phyloP scores from a whole-genome alignment of 2,113 vertebrate species.

The Oncorhynchus tshawytscha region DNA sequence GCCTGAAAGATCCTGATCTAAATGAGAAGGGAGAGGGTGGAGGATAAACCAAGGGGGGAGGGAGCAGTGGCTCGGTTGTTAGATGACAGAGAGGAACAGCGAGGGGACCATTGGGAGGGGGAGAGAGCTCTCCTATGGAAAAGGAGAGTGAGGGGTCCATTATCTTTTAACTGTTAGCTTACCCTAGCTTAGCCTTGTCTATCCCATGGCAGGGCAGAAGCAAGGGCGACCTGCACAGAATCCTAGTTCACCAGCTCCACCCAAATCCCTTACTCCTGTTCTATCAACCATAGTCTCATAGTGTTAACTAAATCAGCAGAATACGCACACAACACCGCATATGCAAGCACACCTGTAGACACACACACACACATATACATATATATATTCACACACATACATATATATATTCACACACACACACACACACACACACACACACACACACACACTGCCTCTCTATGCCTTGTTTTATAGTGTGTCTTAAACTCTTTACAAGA shows the following conservation, averaged over 20 bases:
- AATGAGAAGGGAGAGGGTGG: constrained; percentile 14
- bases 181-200: background rate
- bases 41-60: background rate
- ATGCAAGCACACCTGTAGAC: background rate
- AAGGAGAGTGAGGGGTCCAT: background rate
- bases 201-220: no score
- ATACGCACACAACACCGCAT: constrained; percentile 8
- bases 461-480: constrained; percentile 75
- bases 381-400: constrained; percentile 22
- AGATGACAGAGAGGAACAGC: constrained; percentile 13
- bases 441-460: constrained; percentile 59
- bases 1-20: constrained; percentile 34
- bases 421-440: constrained; percentile 48
- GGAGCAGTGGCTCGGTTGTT: background rate
- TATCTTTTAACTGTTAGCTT: constrained; percentile 17
- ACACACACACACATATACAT: constrained; percentile 28
- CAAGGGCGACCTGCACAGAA: constrained; percentile 29
- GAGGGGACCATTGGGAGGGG: constrained; percentile 21
- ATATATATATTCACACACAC: background rate
- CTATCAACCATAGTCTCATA: constrained; percentile 57
- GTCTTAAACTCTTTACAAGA: constrained; percentile 33
- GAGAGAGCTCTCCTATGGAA: background rate
- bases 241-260: constrained; percentile 59
- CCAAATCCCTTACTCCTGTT: constrained; percentile 16
- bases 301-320: constrained; percentile 68